Conservation (phyloP, 2,888 invertebrate species). For the Sipha maydis region DNA sequence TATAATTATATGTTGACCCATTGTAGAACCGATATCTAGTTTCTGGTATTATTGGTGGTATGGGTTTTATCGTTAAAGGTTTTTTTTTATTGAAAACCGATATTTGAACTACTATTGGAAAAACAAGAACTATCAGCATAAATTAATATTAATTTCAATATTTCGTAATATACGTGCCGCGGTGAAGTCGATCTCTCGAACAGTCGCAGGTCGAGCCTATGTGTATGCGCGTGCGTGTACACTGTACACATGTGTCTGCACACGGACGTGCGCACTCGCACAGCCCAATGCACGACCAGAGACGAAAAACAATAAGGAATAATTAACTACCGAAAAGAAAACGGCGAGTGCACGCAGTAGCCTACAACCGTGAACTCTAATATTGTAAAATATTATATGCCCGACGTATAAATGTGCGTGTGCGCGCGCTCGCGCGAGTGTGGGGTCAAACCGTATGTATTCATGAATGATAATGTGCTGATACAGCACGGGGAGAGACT, state of each 20-base stretch:
- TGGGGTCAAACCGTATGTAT: conserved; percentile 51
- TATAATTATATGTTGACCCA: no score
- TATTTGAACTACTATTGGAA: no score
- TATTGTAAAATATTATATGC: neutral
- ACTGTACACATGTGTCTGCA: neutral
- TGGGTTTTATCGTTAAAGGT: no score
- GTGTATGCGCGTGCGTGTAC: neutral
- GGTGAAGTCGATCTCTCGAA: neutral
- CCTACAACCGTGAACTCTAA: conserved; percentile 24
- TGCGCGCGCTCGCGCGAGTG: conserved; percentile 1
- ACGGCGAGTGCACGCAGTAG: conserved; percentile 11
- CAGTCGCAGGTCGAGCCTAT: neutral
- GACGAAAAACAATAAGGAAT: conserved; percentile 35
- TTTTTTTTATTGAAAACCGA: no score
- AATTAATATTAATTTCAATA: no score
- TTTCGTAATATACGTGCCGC: neutral
- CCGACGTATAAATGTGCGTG: neutral
- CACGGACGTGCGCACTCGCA: neutral
- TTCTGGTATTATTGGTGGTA: no score
- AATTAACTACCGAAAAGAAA: conserved; percentile 33
- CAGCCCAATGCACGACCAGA: neutral
- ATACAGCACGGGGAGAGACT: conserved; percentile 33
- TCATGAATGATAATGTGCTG: conserved; percentile 60
- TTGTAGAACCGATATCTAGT: no score
- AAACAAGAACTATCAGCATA: no score